Base-by-base conservation (phyloP, 2,797 vertebrate genomes). In the Argya squamiceps region DNA sequence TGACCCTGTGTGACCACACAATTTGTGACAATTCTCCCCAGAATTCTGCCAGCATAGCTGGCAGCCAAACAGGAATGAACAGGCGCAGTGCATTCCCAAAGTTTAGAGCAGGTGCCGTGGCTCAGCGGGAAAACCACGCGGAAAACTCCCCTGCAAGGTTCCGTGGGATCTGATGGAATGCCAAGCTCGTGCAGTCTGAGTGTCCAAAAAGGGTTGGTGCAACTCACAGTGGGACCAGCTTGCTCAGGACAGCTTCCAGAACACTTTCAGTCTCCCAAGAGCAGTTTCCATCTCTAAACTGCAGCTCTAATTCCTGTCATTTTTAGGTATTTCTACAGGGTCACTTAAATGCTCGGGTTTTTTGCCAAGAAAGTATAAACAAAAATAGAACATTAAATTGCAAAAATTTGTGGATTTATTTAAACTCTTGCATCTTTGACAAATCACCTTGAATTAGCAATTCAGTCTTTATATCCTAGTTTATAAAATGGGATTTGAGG, bases 161-260 rank as follows among this genome's bases (percentile, higher is more conserved):
- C 36, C 2, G 0, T 12, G n/a, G 36, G 32, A 60, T 39, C 9
- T 4, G 20, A 39, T 0, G 26, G 55, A 91, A 37, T 1, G 0
- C 7, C 23, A 11, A 46, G 34, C 26, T 5, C 13, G 15, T 6
- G 43, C 29, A 24, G 2, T 23, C 1, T 2, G 12, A 10, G 43
- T 37, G 23, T 43, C 62, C 59, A 43, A 10, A 78, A 75, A 37
- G 24, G 24, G 27, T 22, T 27, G 21, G 7, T 11, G 68, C 20
- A 41, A 30, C n/a, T 78, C 81, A 34, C 49, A 50, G 44, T 17
- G 29, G 29, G 21, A 32, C 56, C 70, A 26, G 29, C 36, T 46
- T 59, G 52, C 21, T 84, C 59, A 84, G 49, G 47, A 49, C 13
- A 74, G 17, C 37, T 69, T 50, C 67, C 68, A 88, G 43, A 79